Conservation (phyloP, 2,797 vertebrate species). For the Ceyx erithaca region DNA sequence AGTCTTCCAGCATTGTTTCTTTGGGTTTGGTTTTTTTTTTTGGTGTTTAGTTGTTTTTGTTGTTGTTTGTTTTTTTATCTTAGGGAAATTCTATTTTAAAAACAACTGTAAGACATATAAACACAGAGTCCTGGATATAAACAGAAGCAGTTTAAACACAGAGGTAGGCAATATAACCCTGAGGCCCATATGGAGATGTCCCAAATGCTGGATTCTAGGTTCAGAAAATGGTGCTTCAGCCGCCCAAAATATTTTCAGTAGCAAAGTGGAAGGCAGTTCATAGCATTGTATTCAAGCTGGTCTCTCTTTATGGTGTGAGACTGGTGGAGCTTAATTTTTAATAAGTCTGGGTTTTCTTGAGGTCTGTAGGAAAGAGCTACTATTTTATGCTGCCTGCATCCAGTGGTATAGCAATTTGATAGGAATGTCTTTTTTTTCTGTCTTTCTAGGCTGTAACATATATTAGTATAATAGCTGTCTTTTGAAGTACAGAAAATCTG, state of each 20-base stretch:
- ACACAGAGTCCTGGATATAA: neutral
- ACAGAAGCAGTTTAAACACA: neutral
- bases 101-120: neutral
- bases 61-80: neutral
- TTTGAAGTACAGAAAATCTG: constrained; percentile 18
- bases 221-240: neutral
- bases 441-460: neutral
- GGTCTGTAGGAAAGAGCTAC: neutral
- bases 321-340: neutral
- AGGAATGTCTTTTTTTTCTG: neutral
- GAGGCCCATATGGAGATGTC: neutral
- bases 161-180: neutral
- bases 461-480: neutral
- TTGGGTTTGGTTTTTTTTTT: too few relatives aligned
- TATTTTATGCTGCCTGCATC: neutral
- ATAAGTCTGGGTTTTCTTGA: neutral
- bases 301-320: neutral
- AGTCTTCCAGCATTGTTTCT: too few relatives aligned
- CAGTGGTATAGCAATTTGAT: neutral
- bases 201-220: neutral
- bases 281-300: neutral
- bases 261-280: neutral
- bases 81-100: neutral
- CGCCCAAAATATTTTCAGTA: neutral
- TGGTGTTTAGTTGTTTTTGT: too few relatives aligned